Evolutionary conservation across 2,888 invertebrate species (phyloP).

Genomic region (Augochlorella aurata): DNA sequence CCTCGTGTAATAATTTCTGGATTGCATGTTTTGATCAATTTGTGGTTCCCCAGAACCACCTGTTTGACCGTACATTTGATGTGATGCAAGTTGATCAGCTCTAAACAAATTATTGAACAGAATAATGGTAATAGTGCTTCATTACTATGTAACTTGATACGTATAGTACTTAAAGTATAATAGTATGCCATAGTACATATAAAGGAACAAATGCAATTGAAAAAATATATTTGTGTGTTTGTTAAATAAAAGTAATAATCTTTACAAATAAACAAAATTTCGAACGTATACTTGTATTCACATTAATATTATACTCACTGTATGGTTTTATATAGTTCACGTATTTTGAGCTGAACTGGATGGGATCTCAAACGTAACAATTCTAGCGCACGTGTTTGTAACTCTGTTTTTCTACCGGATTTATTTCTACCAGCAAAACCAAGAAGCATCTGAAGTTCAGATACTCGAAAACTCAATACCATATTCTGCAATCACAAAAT

Average conservation of each 20-base stretch:
- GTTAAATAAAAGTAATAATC: background rate
- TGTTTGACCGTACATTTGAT: constrained; percentile 78
- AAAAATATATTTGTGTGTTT: constrained; percentile 3
- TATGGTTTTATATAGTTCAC: constrained; percentile 87
- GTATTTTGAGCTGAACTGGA: constrained; percentile 85
- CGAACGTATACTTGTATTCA: constrained; percentile 12
- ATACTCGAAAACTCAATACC: constrained; percentile 89
- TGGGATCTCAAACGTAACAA: constrained; percentile 87
- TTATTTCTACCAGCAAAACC: constrained; percentile 91
- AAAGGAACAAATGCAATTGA: constrained; percentile 9
- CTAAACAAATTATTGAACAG: constrained; percentile 63
- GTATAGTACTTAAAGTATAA: constrained; percentile 47
- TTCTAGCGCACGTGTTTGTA: constrained; percentile 89
- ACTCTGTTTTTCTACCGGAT: constrained; percentile 90
- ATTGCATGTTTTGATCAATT: constrained; percentile 79
- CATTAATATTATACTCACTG: constrained; percentile 82
- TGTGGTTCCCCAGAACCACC: constrained; percentile 75
- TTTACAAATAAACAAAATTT: constrained; percentile 11
- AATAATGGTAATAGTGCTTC: background rate
- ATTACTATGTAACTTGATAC: background rate
- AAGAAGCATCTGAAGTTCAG: constrained; percentile 92
- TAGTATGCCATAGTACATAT: constrained; percentile 44
- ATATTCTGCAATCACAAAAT: constrained; percentile 79
- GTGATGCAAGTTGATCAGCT: constrained; percentile 78
- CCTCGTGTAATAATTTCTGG: constrained; percentile 74